Evolutionary conservation across 2,113 vertebrate species (phyloP), one percentile per base, ranked within the genome.

Genomic region (Oryzias curvinotus): DNA sequence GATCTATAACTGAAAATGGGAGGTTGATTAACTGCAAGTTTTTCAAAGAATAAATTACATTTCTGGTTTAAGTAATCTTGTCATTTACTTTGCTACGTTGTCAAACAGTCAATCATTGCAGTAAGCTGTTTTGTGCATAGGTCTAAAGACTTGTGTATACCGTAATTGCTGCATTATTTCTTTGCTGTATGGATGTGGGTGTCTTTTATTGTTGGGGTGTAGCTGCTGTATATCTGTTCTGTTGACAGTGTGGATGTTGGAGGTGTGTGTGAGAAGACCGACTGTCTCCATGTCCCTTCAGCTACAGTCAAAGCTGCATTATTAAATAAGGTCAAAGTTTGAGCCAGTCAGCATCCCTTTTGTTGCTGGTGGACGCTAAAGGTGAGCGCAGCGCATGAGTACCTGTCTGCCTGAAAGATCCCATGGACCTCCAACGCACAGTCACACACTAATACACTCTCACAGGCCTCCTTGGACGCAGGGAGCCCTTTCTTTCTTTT

Each of bases 371-470:
- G 65, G 64, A 73, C 71, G 71, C 59, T 73, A 77, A 75, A 87
- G 81, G 82, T 86, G 82, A 82, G 69, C 53, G 52, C 65, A 80
- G 74, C 67, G 76, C 77, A 73, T 75, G 85, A 80, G 85, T 91
- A 90, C 89, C 89, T 91, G 88, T 81, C 78, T 70, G 61, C 87
- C 77, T 73, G 57, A 71, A 67, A 87, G 74, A 87, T 85, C 78
- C 84, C 84, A 83, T 80, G 77, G 81, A 85, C 72, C 77, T 78
- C 76, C 72, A 59, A 61, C 69, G 57, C 75, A 69, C 57, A 74
- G 65, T 54, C 62, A 45, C 73, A 78, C 75, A 70, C 62, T 61
- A 76, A 70, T 49, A 64, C 64, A 75, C 80, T 78, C 71, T 71
- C 77, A 62, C 67, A 68, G 57, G 67, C 77, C 74, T 77, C 76